phyloP scores from a whole-genome alignment of 2,113 vertebrate species.

The Heptranchias perlo region DNA sequence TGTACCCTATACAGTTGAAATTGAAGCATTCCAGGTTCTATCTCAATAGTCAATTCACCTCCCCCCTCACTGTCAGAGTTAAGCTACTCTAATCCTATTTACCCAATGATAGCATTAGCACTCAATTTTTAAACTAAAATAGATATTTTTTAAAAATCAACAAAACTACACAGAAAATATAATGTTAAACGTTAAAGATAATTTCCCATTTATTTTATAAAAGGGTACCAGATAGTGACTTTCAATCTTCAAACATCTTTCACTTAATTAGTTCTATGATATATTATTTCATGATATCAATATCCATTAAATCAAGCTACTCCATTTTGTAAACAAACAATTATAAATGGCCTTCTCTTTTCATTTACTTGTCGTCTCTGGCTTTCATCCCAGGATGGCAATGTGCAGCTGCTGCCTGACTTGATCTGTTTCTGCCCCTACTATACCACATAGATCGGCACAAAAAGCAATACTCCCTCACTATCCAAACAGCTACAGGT shows the following conservation, averaged over 20 bases:
- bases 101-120: not conserved
- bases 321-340: not conserved
- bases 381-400: not conserved
- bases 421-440: not conserved
- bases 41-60: not conserved
- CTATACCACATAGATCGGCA: not conserved
- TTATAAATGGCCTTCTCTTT: not conserved
- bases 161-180: not conserved
- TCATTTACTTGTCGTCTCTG: not conserved
- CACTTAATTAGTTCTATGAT: not conserved
- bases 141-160: not conserved
- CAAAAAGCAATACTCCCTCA: not conserved
- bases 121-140: not conserved
- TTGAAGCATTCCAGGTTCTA: not conserved
- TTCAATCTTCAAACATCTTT: not conserved
- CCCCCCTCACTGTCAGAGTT: not conserved
- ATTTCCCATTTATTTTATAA: not conserved
- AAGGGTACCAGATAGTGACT: not conserved
- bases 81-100: not conserved
- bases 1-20: not conserved
- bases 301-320: not conserved
- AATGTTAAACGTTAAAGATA: not conserved
- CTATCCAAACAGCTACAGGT: not conserved
- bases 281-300: not conserved
- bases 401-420: not conserved